Conservation (phyloP, 2,113 vertebrate species). For the Sebastes fasciatus region DNA sequence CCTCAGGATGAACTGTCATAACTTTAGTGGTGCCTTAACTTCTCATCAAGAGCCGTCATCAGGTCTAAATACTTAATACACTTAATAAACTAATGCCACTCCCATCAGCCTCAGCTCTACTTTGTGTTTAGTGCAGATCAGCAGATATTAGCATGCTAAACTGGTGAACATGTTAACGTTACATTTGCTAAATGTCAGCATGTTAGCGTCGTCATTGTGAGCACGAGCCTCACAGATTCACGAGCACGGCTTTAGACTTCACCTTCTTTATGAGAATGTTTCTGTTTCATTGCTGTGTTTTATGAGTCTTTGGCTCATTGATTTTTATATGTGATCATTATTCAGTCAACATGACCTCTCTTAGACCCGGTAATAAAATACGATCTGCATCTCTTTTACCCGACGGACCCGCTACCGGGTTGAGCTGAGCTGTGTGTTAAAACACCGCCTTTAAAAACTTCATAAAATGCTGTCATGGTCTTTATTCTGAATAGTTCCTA, state of each 20-base stretch:
- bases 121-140: background rate
- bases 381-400: background rate
- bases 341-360: constrained; percentile 2
- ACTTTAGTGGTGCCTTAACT: no score
- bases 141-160: background rate
- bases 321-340: background rate
- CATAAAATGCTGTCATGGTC: no score
- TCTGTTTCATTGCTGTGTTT: background rate
- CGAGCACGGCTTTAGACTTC: background rate
- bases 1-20: no score
- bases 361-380: background rate
- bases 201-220: background rate
- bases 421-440: no score
- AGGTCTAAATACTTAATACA: no score
- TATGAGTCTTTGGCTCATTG: constrained; percentile 2
- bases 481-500: no score
- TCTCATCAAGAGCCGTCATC: no score
- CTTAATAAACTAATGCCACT: no score
- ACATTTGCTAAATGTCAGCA: background rate
- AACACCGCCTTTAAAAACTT: no score
- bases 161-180: background rate
- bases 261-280: constrained; percentile 3
- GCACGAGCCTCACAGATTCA: background rate
- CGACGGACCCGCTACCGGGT: no score
- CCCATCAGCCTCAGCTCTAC: no score